Evolutionary conservation across 2,888 invertebrate genomes (phyloP), one percentile per base, ranked within the genome.

Genomic region (Oscheius sp.): DNA sequence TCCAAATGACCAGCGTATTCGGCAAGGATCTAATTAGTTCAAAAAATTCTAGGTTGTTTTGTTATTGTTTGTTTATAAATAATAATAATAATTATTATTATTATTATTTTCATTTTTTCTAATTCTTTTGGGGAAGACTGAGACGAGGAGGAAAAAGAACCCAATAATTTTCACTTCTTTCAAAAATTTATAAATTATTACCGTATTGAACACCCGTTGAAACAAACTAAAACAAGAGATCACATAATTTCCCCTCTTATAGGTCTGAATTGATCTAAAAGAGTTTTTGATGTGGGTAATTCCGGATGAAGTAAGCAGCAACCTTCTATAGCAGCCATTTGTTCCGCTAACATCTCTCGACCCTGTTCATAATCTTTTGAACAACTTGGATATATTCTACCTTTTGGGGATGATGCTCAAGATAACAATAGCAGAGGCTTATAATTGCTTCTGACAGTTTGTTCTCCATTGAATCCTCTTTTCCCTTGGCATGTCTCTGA

Each of bases 341-440:
- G 53, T 6, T 69, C 69, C 6, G 6, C 41, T 43, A 69, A 35
- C 21, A 69, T 41, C 12, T 56, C 69, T 35, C 35, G 35, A 9
- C 41, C 27, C 55, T 55, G 2, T 55, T 13, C 1, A 55, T 18
- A 21, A 21, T 21, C 16, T 12, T 23, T 25, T 69, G 53, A 7
- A 41, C 69, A 12, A 2, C 21, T 25, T 41, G 55, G 13, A 69
- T 41, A 18, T 41, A 43, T 35, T 23, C 21, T 21, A 18, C 69
- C n/a, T 35, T 69, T 25, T 69, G 55, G 29, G 35, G 21, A 43
- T 69, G 69, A 35, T 69, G 35, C 13, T 69, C 69, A 9, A 69
- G 55, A 35, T 69, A 69, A 27, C 16, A 23, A 49, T 27, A 66
- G 53, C 35, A 55, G 12, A 69, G 43, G 21, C 35, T 21, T 27